Percentiles rank a stretch among this genome's conserved stretches.
These are phyloP conservation scores for Gymnarchus niloticus DNA, from an alignment of 2,113 vertebrate genomes.

Conservation along the genomic window DNA sequence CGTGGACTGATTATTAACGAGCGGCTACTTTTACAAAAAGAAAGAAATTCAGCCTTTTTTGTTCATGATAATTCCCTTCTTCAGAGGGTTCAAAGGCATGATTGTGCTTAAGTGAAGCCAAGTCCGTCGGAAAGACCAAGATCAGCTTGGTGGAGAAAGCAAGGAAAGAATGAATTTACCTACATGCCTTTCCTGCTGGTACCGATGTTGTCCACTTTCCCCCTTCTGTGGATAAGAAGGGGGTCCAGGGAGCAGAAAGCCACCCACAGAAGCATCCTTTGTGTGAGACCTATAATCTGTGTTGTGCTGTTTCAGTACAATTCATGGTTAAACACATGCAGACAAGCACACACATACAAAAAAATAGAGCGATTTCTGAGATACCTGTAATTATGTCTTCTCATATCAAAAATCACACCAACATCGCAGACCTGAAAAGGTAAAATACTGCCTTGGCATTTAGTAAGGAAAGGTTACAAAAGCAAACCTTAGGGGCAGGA, in stretches of 20 bases:
- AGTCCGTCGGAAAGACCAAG: not conserved
- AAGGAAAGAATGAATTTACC: not conserved
- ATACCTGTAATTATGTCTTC: slow-evolving; percentile 31
- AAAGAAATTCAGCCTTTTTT: not conserved
- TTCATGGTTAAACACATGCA: slow-evolving; percentile 39
- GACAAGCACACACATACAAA: slow-evolving; percentile 47
- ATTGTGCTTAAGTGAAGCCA: not conserved
- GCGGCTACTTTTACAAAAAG: not conserved
- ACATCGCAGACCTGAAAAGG: slow-evolving; percentile 43
- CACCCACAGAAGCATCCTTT: not conserved
- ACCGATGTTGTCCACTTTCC: not conserved
- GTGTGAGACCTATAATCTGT: slow-evolving; percentile 15
- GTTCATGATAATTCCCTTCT: not conserved
- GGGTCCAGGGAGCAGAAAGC: not conserved
- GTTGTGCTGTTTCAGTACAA: slow-evolving; percentile 53
- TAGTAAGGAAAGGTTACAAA: slow-evolving; percentile 54
- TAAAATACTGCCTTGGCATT: slow-evolving; percentile 64
- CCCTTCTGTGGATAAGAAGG: not conserved
- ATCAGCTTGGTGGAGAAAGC: not conserved
- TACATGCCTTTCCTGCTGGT: not conserved
- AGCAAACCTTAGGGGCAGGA: slow-evolving; percentile 41
- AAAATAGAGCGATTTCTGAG: slow-evolving; percentile 42
- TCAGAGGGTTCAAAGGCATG: slow-evolving; percentile 1
- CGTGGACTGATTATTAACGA: not conserved
- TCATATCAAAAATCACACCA: slow-evolving; percentile 33